Evolutionary conservation across 1,140 invertebrate genomes (phyloP).

Genomic region (Tetragonula clypearis): DNA sequence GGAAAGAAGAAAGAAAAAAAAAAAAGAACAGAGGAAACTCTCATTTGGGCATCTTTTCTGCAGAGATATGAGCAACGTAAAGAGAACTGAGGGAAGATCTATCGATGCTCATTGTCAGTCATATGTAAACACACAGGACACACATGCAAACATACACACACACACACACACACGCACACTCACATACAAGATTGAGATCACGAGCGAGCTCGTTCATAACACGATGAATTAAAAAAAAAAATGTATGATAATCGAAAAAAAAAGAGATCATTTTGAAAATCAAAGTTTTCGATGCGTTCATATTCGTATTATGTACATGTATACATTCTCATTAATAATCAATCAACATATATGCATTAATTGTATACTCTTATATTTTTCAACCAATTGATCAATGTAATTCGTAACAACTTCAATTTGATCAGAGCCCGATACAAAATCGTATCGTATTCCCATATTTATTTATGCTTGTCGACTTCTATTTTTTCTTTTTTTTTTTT

Average conservation of each 20-base stretch:
- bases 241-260: slow-evolving; percentile 14
- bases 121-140: not conserved
- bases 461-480: slow-evolving; percentile 69
- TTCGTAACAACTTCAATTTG: slow-evolving; percentile 46
- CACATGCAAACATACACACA: not conserved
- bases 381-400: slow-evolving; percentile 40
- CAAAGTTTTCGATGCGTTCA: slow-evolving; percentile 36
- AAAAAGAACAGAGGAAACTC: not conserved
- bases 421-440: slow-evolving; percentile 36
- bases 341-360: slow-evolving; percentile 44
- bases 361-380: slow-evolving; percentile 52
- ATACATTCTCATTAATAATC: slow-evolving; percentile 63
- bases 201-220: slow-evolving; percentile 41
- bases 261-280: slow-evolving; percentile 15
- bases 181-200: slow-evolving; percentile 2
- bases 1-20: slow-evolving; percentile 12
- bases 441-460: slow-evolving; percentile 67
- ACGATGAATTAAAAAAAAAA: slow-evolving; percentile 34
- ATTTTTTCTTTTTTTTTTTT: slow-evolving; percentile 67
- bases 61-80: slow-evolving; percentile 19
- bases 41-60: slow-evolving; percentile 31
- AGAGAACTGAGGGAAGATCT: slow-evolving; percentile 28
- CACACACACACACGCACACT: not conserved
- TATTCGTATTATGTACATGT: slow-evolving; percentile 49
- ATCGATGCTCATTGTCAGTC: slow-evolving; percentile 30